Conservation (phyloP, 2,113 vertebrate species). For the Lepisosteus oculatus region DNA sequence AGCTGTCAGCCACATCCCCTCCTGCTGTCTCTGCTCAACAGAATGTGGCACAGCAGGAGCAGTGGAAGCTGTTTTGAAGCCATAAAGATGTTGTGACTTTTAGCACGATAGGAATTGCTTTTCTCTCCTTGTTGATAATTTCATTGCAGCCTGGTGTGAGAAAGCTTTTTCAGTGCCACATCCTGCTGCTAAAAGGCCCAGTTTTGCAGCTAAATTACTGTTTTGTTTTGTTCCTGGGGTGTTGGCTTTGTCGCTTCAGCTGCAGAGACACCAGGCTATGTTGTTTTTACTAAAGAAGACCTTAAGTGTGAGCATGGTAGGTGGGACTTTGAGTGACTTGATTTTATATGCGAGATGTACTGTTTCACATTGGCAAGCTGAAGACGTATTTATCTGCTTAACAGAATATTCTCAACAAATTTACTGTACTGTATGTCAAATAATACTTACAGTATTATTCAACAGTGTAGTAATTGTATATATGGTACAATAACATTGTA, state of each 20-base stretch:
- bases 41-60: conserved; percentile 24
- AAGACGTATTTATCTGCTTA: too few species aligned
- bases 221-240: conserved; percentile 5
- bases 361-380: too few species aligned
- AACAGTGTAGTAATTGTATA: too few species aligned
- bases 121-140: conserved; percentile 14
- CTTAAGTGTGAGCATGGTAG: too few species aligned
- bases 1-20: conserved; percentile 36
- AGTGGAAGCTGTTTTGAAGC: conserved; percentile 20
- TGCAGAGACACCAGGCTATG: background rate
- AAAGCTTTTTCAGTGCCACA: conserved; percentile 13
- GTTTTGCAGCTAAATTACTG: conserved; percentile 26
- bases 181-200: conserved; percentile 23
- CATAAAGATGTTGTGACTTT: conserved; percentile 10
- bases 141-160: conserved; percentile 17
- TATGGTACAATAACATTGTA: too few species aligned
- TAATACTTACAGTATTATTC: too few species aligned
- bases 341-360: too few species aligned
- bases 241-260: conserved; percentile 3
- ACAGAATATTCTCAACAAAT: too few species aligned
- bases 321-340: too few species aligned
- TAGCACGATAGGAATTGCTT: conserved; percentile 13
- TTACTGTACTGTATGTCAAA: too few species aligned
- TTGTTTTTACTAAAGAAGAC: too few species aligned
- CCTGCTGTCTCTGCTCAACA: conserved; percentile 17